Percentiles rank a stretch among this genome's conserved stretches.
Evolutionary conservation across 2,888 invertebrate species (phyloP).

Genomic region (Drosophila demipolita): DNA sequence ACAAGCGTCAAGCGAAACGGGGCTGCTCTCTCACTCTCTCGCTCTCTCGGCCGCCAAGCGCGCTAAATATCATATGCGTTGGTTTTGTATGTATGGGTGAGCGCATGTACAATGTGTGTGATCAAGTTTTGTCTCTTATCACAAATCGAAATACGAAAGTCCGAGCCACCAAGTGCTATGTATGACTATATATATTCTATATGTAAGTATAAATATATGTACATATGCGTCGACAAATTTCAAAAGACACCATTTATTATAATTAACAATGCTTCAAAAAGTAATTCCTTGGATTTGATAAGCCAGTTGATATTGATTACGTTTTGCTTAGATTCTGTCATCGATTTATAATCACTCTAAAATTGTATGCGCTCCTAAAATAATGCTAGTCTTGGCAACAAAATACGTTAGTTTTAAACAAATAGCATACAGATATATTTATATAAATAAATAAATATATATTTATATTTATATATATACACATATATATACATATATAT

Average conservation of each 20-base stretch:
- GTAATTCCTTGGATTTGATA: conserved; percentile 67
- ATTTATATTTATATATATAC: neutral
- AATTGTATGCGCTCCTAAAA: conserved; percentile 6
- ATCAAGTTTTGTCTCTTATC: conserved; percentile 70
- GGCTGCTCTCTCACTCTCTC: conserved; percentile 10
- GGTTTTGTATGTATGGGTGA: neutral
- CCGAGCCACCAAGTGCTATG: conserved; percentile 51
- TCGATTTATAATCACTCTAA: conserved; percentile 59
- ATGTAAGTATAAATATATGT: conserved; percentile 3
- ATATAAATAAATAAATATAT: neutral
- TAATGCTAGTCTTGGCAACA: conserved; percentile 41
- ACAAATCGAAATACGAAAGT: conserved; percentile 76
- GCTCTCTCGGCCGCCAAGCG: conserved; percentile 29
- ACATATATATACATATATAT: too few species aligned
- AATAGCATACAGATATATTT: neutral
- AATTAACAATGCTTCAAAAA: conserved; percentile 71
- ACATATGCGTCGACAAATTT: conserved; percentile 21
- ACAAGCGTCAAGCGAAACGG: conserved; percentile 30
- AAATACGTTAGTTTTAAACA: conserved; percentile 49
- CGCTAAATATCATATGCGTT: conserved; percentile 38
- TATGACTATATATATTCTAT: conserved; percentile 14
- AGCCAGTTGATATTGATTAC: conserved; percentile 64
- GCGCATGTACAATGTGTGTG: conserved; percentile 36
- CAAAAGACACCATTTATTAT: conserved; percentile 66
- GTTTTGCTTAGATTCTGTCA: conserved; percentile 58